Evolutionary conservation across 1,140 invertebrate species (phyloP).

Genomic region (Brachionus rotundiformis): DNA sequence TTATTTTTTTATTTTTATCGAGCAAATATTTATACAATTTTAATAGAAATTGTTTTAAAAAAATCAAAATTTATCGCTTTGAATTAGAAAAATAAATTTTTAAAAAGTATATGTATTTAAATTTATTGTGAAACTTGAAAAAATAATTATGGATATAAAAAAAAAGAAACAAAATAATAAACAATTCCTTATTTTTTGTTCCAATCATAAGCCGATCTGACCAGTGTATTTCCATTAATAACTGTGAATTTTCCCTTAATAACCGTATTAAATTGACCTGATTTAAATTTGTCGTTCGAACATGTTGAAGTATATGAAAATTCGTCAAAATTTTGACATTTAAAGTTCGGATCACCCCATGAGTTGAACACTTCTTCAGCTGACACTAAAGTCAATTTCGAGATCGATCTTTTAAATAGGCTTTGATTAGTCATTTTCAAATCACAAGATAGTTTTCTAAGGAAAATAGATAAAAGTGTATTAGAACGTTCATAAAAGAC

Average conservation of each 20-base stretch:
- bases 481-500: background rate
- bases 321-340: background rate
- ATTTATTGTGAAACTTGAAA: background rate
- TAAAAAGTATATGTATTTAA: background rate
- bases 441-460: background rate
- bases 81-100: background rate
- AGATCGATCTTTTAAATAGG: slow-evolving; percentile 43
- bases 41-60: too few relatives aligned
- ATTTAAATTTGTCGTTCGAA: slow-evolving; percentile 38
- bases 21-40: too few relatives aligned
- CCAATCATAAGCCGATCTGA: slow-evolving; percentile 44
- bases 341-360: slow-evolving; percentile 23
- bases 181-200: slow-evolving; percentile 26
- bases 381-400: slow-evolving; percentile 25
- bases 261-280: slow-evolving; percentile 31
- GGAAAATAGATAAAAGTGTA: background rate
- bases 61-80: too few relatives aligned
- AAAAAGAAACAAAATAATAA: background rate
- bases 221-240: slow-evolving; percentile 23
- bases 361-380: slow-evolving; percentile 33
- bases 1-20: too few relatives aligned
- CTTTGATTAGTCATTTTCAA: slow-evolving; percentile 19
- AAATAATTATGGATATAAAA: background rate
- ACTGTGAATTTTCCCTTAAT: slow-evolving; percentile 35
- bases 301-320: background rate